phyloP scores from a whole-genome alignment of 2,797 vertebrate genomes.

The Lerista edwardsae region DNA sequence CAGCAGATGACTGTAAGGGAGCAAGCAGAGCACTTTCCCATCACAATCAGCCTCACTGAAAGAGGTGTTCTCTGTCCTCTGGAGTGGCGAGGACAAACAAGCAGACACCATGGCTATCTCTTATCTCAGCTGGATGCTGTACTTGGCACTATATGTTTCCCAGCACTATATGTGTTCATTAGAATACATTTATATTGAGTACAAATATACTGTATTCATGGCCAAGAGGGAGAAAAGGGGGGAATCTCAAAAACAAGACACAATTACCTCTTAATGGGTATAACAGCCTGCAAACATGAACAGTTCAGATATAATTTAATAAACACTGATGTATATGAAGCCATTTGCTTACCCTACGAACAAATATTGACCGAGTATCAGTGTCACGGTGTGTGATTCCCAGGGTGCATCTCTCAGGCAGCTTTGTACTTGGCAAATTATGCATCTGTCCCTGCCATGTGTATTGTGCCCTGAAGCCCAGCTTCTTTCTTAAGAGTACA shows the following conservation, averaged over 20 bases:
- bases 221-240: not conserved
- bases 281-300: not conserved
- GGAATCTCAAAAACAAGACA: not conserved
- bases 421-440: not conserved
- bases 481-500: not conserved
- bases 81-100: not conserved
- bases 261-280: not conserved
- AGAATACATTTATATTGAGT: fast-evolving
- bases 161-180: fast-evolving
- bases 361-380: constrained; percentile 2
- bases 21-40: constrained; percentile 11
- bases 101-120: not conserved
- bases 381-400: not conserved
- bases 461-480: not conserved
- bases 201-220: not conserved
- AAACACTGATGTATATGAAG: not conserved
- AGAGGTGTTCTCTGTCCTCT: not conserved
- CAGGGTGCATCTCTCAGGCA: fast-evolving
- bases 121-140: not conserved
- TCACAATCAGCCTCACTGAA: not conserved
- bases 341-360: not conserved
- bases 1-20: not conserved
- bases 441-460: not conserved
- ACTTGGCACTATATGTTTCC: constrained; percentile 15
- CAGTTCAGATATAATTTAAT: not conserved